These are phyloP conservation scores for Tachina lurida DNA, from an alignment of 2,888 invertebrate species.

Conservation along the genomic window DNA sequence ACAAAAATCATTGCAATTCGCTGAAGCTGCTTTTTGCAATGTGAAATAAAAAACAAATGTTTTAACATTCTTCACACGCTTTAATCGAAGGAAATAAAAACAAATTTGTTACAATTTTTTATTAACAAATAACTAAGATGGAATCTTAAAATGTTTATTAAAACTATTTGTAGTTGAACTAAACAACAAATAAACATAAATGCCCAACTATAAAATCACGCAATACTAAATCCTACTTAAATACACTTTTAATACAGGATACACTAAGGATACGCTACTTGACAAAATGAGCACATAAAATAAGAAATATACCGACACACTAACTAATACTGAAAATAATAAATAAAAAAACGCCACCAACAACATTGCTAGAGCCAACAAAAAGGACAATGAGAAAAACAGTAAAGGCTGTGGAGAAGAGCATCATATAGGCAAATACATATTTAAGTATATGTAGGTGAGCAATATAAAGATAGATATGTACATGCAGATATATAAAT, in stretches of 20 bases:
- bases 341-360: constrained; percentile 3
- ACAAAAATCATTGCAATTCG: background rate
- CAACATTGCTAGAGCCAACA: background rate
- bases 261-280: constrained; percentile 65
- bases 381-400: constrained; percentile 21
- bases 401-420: constrained; percentile 24
- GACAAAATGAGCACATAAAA: constrained; percentile 67
- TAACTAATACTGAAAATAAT: constrained; percentile 28
- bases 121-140: constrained; percentile 29
- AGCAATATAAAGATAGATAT: no score
- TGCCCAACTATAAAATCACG: constrained; percentile 59
- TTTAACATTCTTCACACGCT: constrained; percentile 51
- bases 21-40: background rate
- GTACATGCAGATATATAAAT: background rate
- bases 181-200: constrained; percentile 10
- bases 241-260: constrained; percentile 67
- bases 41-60: background rate
- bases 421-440: constrained; percentile 22
- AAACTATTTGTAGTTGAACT: constrained; percentile 51
- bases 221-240: constrained; percentile 66
- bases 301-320: constrained; percentile 57
- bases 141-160: constrained; percentile 50
- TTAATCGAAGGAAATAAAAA: constrained; percentile 33
- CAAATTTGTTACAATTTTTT: constrained; percentile 55
- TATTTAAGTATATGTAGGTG: no score